Base-by-base conservation (phyloP, 2,113 vertebrate species). In the Atractosteus spatula region DNA sequence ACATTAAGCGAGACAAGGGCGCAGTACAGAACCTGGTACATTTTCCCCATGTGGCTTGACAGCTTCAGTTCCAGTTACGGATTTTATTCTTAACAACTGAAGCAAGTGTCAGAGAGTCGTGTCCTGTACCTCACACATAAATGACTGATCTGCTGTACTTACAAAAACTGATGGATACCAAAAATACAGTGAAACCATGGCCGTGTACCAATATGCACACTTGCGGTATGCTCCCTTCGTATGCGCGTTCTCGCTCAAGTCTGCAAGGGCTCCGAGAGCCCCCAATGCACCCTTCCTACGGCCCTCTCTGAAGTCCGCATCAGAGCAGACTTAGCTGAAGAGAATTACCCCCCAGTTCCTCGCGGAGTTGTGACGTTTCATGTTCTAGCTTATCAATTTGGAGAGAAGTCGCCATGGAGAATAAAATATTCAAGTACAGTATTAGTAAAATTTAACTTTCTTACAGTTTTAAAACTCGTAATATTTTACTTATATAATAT, bases 91-190 rank as follows among this genome's bases (percentile, higher is more conserved):
- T 64, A 13, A n/a, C 54, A 66, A 54, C 65, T 57, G 17, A 69
- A n/a, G 51, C 47, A 14, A 63, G 41, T 63, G 29, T 29, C 61
- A 59, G 71, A 56, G 13, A 64, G 42, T 44, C 2, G 44, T 64
- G 70, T 47, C 16, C n/a, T 29, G 70, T 57, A 14, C 62, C 59
- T 65, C 59, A 69, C 43, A 72, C 43, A 55, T 63, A 54, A 42
- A 62, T 56, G 57, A 76, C 72, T 56, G 71, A 72, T 72, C 62
- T 16, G 4, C 7, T 47, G 5, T 56, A 8, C 10, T 17, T 61
- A 17, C 17, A 42, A 63, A 55, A 71, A 69, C 64, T 41, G 61
- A 57, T 55, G 41, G 55, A 43, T 12, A 44, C 64, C 57, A 51
- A 51, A 51, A 7, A 13, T n/a, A 16, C n/a, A 45, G 62, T 41